Conservation (phyloP, 2,113 vertebrate genomes). For the Melanotaenia duboulayi region DNA sequence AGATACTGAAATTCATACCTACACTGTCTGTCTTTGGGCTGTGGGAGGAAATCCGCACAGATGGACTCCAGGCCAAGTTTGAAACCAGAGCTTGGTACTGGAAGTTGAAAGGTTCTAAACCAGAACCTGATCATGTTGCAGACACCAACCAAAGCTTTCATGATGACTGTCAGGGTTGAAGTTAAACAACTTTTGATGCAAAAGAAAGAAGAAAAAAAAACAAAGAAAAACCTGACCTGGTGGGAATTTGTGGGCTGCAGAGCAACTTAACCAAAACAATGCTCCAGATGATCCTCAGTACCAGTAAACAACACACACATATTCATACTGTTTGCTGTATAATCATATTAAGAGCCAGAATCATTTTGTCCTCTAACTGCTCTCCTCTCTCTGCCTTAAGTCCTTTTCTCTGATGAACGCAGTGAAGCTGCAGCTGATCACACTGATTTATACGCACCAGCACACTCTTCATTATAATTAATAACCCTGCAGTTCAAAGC, state of each 20-base stretch:
- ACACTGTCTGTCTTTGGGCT: too few species aligned
- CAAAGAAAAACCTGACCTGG: not conserved
- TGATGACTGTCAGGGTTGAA: too few species aligned
- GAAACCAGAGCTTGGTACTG: too few species aligned
- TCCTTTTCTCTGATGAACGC: constrained; percentile 57
- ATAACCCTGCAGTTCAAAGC: constrained; percentile 72
- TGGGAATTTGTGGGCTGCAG: not conserved
- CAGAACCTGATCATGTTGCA: too few species aligned
- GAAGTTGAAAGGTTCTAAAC: too few species aligned
- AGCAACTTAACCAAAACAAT: not conserved
- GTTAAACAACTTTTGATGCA: too few species aligned
- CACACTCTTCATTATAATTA: constrained; percentile 69
- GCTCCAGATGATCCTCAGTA: not conserved
- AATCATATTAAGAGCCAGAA: constrained; percentile 35
- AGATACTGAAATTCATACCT: too few species aligned
- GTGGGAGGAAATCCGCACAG: too few species aligned
- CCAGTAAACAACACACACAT: constrained; percentile 18
- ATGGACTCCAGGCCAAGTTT: too few species aligned
- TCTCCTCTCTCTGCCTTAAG: constrained; percentile 42
- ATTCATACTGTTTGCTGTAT: constrained; percentile 29
- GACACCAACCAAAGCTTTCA: too few species aligned
- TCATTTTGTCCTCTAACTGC: constrained; percentile 52
- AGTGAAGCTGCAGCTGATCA: constrained; percentile 62
- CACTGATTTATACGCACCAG: constrained; percentile 61
- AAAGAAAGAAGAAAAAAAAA: too few species aligned